Conservation (phyloP, 2,113 vertebrate genomes). For the Bubo blakistoni region DNA sequence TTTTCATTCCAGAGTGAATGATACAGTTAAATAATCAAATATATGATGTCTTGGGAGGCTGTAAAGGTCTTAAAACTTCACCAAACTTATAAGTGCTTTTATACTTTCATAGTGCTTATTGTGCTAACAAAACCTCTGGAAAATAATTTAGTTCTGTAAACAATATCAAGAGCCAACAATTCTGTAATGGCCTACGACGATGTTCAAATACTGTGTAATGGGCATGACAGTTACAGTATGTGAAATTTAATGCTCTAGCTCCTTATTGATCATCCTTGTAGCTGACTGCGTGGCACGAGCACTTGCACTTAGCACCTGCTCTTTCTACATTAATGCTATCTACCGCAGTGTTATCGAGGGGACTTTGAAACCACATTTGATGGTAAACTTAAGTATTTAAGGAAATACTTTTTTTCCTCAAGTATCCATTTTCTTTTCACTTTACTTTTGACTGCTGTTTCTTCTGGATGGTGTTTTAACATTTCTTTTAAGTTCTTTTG, state of each 20-base stretch:
- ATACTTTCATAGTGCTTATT: neutral
- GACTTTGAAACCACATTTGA: neutral
- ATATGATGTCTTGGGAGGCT: neutral
- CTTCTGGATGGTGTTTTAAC: neutral
- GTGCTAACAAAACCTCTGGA: neutral
- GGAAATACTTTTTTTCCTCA: neutral
- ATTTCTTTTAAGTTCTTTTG: neutral
- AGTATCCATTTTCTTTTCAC: neutral
- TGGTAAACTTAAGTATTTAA: neutral
- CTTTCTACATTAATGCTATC: constrained; percentile 78
- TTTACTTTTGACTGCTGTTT: neutral
- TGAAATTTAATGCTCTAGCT: constrained; percentile 82
- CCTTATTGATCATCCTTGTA: constrained; percentile 73
- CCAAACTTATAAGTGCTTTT: neutral
- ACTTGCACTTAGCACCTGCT: constrained; percentile 60
- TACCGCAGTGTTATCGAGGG: constrained; percentile 57
- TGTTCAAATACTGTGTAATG: constrained; percentile 31
- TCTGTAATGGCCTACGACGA: neutral
- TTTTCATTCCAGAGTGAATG: neutral
- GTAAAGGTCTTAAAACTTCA: neutral
- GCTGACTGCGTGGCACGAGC: constrained; percentile 20
- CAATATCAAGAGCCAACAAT: neutral
- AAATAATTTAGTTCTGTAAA: constrained; percentile 11
- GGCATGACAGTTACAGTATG: constrained; percentile 65
- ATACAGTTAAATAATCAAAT: neutral